phyloP scores from a whole-genome alignment of 2,797 vertebrate species.

The Pseudochirops corinnae region DNA sequence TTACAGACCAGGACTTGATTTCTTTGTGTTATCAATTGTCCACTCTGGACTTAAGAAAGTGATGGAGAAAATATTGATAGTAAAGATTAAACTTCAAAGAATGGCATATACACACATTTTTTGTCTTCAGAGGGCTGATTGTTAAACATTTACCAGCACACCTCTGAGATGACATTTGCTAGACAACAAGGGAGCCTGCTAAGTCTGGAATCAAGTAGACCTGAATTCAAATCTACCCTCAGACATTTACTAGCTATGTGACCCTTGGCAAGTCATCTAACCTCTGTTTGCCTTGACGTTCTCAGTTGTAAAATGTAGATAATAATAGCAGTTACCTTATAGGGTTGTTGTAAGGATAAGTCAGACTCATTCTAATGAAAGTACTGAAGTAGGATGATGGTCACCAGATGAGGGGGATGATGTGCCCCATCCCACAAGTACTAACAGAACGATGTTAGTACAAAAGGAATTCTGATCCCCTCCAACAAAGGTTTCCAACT shows the following conservation, averaged over 20 bases:
- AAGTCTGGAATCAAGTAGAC: background rate
- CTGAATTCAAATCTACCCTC: background rate
- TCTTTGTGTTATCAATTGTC: background rate
- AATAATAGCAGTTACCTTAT: too few relatives aligned
- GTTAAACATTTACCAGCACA: background rate
- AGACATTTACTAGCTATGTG: background rate
- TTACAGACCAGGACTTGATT: background rate
- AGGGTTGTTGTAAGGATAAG: too few relatives aligned
- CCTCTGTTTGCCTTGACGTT: too few relatives aligned
- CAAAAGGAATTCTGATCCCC: background rate
- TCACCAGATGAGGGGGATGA: background rate
- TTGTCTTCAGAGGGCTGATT: background rate
- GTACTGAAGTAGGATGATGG: background rate
- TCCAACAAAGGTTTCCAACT: background rate
- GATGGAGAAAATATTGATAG: background rate
- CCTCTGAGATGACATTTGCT: background rate
- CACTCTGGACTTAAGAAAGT: background rate
- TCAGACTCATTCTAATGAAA: too few relatives aligned
- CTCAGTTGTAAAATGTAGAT: too few relatives aligned
- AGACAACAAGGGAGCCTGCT: background rate
- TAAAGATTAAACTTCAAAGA: background rate
- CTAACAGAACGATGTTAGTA: background rate
- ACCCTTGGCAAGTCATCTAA: background rate
- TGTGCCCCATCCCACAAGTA: background rate
- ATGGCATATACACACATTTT: background rate